phyloP scores from a whole-genome alignment of 1,140 invertebrate species.

The Lethocerus indicus region DNA sequence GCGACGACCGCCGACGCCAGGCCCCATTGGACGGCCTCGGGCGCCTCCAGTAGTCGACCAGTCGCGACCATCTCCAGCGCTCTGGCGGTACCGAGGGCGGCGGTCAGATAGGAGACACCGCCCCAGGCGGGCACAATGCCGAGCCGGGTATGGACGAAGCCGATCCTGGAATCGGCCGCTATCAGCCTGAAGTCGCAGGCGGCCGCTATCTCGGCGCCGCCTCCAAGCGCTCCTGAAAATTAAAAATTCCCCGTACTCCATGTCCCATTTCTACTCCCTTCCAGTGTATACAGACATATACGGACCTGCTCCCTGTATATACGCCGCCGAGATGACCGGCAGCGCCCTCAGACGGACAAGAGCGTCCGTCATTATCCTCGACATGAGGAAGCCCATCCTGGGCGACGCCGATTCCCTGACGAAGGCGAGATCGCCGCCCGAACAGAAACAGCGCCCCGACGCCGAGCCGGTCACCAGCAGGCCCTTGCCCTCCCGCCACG shows the following conservation, averaged over 20 bases:
- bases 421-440: slow-evolving; percentile 36
- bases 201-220: slow-evolving; percentile 36
- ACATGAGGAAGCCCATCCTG: slow-evolving; percentile 28
- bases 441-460: slow-evolving; percentile 37
- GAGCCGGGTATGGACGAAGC: slow-evolving; percentile 37
- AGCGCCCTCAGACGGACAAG: slow-evolving; percentile 27
- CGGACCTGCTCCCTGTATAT: slow-evolving; percentile 28
- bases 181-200: slow-evolving; percentile 35
- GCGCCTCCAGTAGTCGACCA: too few relatives aligned
- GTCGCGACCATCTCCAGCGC: too few relatives aligned
- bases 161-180: slow-evolving; percentile 24
- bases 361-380: slow-evolving; percentile 30
- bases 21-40: too few relatives aligned
- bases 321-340: slow-evolving; percentile 32
- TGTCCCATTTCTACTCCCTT: too few relatives aligned
- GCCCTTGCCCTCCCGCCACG: slow-evolving; percentile 32
- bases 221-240: slow-evolving; percentile 29
- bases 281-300: too few relatives aligned
- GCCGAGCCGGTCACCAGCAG: slow-evolving; percentile 30
- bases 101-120: too few relatives aligned
- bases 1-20: too few relatives aligned
- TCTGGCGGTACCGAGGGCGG: too few relatives aligned
- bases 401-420: slow-evolving; percentile 23
- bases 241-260: not conserved
- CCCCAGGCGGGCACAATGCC: slow-evolving; percentile 38